Evolutionary conservation across 2,113 vertebrate species (phyloP).

Genomic region (Periophthalmus modestus): DNA sequence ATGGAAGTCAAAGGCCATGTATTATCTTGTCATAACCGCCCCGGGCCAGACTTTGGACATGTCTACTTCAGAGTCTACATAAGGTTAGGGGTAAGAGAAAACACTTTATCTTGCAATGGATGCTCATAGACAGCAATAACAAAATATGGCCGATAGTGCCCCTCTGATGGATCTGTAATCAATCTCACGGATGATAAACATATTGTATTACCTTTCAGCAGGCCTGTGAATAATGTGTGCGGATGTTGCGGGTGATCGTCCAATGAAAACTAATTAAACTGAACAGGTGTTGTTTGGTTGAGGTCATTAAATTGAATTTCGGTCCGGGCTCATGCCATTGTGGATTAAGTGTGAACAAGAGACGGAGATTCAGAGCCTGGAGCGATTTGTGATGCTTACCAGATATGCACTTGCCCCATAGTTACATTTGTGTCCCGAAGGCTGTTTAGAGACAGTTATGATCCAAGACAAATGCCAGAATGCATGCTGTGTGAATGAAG

Average conservation of each 20-base stretch:
- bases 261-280: conserved; percentile 70
- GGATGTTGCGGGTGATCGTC: conserved; percentile 50
- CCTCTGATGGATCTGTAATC: conserved; percentile 35
- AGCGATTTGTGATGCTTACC: conserved; percentile 23
- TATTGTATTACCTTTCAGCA: conserved; percentile 54
- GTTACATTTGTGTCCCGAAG: conserved; percentile 31
- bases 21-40: conserved; percentile 1
- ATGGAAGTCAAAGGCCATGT: neutral
- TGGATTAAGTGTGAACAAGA: conserved; percentile 30
- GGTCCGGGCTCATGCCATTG: conserved; percentile 35
- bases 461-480: conserved; percentile 42
- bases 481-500: conserved; percentile 40
- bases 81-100: neutral
- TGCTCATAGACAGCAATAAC: conserved; percentile 11
- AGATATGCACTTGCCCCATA: conserved; percentile 23
- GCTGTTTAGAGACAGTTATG: conserved; percentile 38
- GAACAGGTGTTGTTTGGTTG: conserved; percentile 74
- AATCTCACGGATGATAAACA: conserved; percentile 51
- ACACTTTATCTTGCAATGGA: conserved; percentile 35
- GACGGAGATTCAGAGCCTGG: conserved; percentile 19
- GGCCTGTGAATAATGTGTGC: conserved; percentile 58
- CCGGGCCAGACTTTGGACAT: conserved; percentile 3
- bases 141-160: conserved; percentile 33
- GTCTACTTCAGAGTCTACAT: neutral
- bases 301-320: conserved; percentile 63